phyloP scores from a whole-genome alignment of 2,113 vertebrate species.

The Crocuta crocuta region DNA sequence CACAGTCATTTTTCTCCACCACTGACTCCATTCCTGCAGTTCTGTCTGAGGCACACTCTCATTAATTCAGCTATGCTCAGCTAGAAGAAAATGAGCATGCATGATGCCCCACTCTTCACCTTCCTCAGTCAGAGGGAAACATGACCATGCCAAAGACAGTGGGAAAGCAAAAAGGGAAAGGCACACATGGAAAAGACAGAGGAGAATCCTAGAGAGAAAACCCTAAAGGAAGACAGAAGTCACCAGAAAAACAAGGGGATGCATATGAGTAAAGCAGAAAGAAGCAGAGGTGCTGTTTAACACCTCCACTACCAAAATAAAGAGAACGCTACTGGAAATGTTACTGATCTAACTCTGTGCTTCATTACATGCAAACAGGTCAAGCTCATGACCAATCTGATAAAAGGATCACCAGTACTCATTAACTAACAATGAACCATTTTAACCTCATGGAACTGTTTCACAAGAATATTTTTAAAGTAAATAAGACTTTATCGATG shows the following conservation, averaged over 20 bases:
- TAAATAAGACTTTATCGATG: neutral
- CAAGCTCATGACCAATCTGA: neutral
- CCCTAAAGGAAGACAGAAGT: neutral
- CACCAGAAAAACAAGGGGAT: neutral
- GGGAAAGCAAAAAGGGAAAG: neutral
- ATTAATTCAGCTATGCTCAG: neutral
- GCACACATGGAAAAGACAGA: neutral
- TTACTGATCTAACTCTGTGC: neutral
- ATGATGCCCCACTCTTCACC: neutral
- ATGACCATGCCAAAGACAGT: too few species aligned
- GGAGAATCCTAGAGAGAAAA: neutral
- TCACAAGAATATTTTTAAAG: neutral
- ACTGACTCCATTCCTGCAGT: neutral
- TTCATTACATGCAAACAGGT: neutral
- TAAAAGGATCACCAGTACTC: neutral
- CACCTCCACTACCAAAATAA: neutral
- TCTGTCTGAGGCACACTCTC: neutral
- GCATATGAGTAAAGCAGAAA: too few species aligned
- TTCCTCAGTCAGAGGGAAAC: neutral
- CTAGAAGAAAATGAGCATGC: neutral
- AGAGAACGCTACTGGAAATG: neutral
- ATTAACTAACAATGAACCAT: neutral
- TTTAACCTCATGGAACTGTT: neutral
- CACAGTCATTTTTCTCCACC: neutral
- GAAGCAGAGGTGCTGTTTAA: neutral